Evolutionary conservation across 2,888 invertebrate species (phyloP), one percentile per base, ranked within the genome.

Genomic region (Gnatocerus cornutus): DNA sequence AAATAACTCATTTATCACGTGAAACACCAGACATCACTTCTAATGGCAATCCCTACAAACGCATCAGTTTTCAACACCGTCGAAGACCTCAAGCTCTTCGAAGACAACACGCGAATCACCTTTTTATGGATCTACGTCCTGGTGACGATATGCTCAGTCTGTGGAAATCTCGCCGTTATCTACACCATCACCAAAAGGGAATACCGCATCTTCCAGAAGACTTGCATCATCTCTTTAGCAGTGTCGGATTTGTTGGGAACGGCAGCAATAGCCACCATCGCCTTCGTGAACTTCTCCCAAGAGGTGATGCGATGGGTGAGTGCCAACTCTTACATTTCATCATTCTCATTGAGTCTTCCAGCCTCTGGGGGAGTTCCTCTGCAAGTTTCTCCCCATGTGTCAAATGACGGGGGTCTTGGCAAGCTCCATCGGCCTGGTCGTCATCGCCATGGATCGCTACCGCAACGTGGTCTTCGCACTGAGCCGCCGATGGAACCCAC

Each of bases 371-470:
- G 72, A 79, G 12, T 78, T 86, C 43, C 77, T 87, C 83, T 90
- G 90, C 73, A 79, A 81, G 12, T 80, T 86, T 30, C 80, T 88
- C 53, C 89, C 89, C 0, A 86, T 87, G 74, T 74, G 85, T 0
- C 87, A 88, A 74, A 85, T 87, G 0, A 81, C 85, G 0, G 87
- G 88, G 1, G 84, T 88, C 39, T 75, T 88, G 37, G 86, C 84
- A 0, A 88, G 88, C 74, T 88, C 88, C 9, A 78, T 87, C 53
- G 86, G 87, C 0, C 79, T 90, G 16, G 84, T 88, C 7, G 85
- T 85, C 10, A 87, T 90, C 13, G 89, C 89, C 1, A 71, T 89
- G 55, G 89, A 90, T 76, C 84, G 89, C 55, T 89, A 89, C 73
- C 81, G 85, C 78, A 87, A 86, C 43, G 84, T 87, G 0, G 85